Conservation (phyloP, 2,888 invertebrate genomes). For the Epicampocera succincta region DNA sequence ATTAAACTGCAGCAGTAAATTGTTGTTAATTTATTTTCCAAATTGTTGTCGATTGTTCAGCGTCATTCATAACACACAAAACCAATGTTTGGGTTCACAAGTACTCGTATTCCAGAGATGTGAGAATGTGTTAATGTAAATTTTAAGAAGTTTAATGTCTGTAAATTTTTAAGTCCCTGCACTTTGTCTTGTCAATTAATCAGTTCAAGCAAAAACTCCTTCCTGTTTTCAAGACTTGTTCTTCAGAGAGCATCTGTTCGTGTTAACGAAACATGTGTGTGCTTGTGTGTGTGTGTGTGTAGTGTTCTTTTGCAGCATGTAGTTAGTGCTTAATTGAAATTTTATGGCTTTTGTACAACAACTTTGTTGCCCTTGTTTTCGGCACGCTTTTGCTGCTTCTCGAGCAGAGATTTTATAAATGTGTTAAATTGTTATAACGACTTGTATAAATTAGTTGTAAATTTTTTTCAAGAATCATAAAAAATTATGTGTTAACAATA, state of each 20-base stretch:
- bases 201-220: constrained; percentile 47
- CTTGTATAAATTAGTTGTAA: constrained; percentile 66
- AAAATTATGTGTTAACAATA: constrained; percentile 35
- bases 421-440: constrained; percentile 64
- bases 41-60: constrained; percentile 61
- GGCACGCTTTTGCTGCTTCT: neutral
- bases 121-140: constrained; percentile 7
- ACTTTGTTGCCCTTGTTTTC: constrained; percentile 49
- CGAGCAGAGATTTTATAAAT: constrained; percentile 64
- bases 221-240: constrained; percentile 9
- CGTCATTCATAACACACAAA: constrained; percentile 27
- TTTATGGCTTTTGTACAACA: constrained; percentile 65
- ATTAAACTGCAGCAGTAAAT: constrained; percentile 61
- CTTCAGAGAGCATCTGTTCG: constrained; percentile 6
- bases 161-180: constrained; percentile 30
- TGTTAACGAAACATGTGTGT: too few species aligned
- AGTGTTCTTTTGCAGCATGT: constrained; percentile 13
- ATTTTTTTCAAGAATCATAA: constrained; percentile 38
- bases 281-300: constrained; percentile 6
- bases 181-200: constrained; percentile 56
- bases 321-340: constrained; percentile 67
- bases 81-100: constrained; percentile 53
- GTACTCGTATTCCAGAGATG: constrained; percentile 2
- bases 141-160: constrained; percentile 21
- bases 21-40: constrained; percentile 62